Base-by-base conservation (phyloP, 2,113 vertebrate genomes). In the Heloderma charlesbogerti region DNA sequence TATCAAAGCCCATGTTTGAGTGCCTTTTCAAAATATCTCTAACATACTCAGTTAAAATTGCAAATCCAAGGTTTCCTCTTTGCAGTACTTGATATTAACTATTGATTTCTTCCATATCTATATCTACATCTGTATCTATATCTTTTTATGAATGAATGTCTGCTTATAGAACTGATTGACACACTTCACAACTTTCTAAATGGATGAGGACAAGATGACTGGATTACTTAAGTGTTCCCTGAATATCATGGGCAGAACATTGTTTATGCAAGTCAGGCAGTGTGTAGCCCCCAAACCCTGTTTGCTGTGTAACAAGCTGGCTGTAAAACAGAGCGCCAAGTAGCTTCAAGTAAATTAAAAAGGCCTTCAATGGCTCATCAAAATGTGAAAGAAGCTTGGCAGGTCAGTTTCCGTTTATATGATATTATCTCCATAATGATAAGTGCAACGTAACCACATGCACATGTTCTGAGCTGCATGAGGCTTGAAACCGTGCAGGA, bases 101-200 rank as follows among this genome's bases (percentile, higher is more conserved):
- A 8, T 34, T 71, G 27, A 12, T 48, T 0, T 0, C n/a, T n/a
- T n/a, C n/a, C n/a, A 7, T 77, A 0, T 25, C 78, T 69, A 69
- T 31, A 34, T 57, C n/a, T n/a, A n/a, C n/a, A n/a, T n/a, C n/a
- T n/a, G n/a, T n/a, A n/a, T n/a, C n/a, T n/a, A n/a, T n/a, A n/a
- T n/a, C n/a, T n/a, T n/a, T n/a, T n/a, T n/a, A n/a, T n/a, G n/a
- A n/a, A n/a, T n/a, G n/a, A n/a, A n/a, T n/a, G n/a, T n/a, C n/a
- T n/a, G n/a, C n/a, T n/a, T n/a, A n/a, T n/a, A n/a, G n/a, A n/a
- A n/a, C n/a, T n/a, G 27, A 16, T 25, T 1, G 54, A 43, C 40
- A 29, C 40, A 78, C 25, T 84, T 84, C 67, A 22, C 40, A 84
- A 66, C 13, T 85, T 43, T 43, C 43, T 69, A 13, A 79, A 45